Evolutionary conservation across 2,888 invertebrate species (phyloP), one percentile per base, ranked within the genome.

Genomic region (Lepidonotus clava): DNA sequence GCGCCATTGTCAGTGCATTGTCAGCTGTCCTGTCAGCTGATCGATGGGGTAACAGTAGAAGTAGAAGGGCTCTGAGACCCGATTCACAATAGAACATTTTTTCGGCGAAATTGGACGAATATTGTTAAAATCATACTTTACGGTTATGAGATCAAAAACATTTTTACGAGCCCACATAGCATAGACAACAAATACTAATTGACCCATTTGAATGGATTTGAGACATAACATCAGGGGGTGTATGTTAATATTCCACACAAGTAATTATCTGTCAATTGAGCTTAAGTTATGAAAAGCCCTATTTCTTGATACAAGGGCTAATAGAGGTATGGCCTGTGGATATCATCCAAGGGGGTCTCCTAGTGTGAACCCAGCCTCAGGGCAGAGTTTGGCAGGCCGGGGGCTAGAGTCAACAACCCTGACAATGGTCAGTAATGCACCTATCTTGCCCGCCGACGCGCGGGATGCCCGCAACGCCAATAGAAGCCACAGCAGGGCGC

Each of bases 381-480:
- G 61, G 28, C 28, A 61, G 61, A 6, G 28, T 24, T 61, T 61
- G 61, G 28, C 61, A 61, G 5, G 28, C 61, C 61, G 28, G 11
- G 18, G 56, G n/a, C 56, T n/a, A n/a, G 56, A 56, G 56, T 56
- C 56, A 56, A 56, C 56, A 56, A n/a, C 11, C n/a, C 56, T 56
- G n/a, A 56, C 56, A 56, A 56, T 56, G 56, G 18, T 56, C 4
- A 11, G 18, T 56, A 56, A 56, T 56, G 56, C 56, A n/a, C n/a
- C 56, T n/a, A 56, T 61, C 61, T 61, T 32, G 28, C 24, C 18
- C n/a, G n/a, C 61, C 24, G 24, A 28, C 61, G 28, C 28, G 2
- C 28, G 24, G 2, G 61, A 53, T 24, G 53, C n/a, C 53, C 53
- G 18, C 53, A 53, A 18, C n/a, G 53, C 53, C n/a, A 53, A 24